A percentile compares a stretch with the other conserved stretches of the same genome.
phyloP scores from a whole-genome alignment of 2,888 invertebrate species.

The Trissoscelio sp. region DNA sequence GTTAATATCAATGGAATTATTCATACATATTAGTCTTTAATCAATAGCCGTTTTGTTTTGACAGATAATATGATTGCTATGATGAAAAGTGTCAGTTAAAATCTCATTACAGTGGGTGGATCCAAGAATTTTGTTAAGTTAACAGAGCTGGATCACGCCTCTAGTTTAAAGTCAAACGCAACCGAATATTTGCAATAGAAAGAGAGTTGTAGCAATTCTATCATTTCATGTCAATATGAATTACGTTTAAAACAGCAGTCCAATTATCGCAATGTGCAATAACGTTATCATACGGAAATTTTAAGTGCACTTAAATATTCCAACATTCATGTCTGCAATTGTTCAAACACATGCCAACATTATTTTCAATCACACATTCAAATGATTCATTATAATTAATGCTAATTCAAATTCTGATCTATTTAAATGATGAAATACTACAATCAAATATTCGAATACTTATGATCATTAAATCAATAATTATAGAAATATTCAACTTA shows the following conservation, averaged over 20 bases:
- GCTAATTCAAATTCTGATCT: too few relatives aligned
- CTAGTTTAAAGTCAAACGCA: constrained; percentile 40
- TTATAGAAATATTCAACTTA: too few relatives aligned
- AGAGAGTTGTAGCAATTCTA: constrained; percentile 15
- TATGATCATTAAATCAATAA: too few relatives aligned
- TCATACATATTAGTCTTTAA: too few relatives aligned
- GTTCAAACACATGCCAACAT: too few relatives aligned
- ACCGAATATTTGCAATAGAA: constrained; percentile 13
- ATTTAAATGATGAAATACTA: too few relatives aligned
- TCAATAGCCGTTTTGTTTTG: too few relatives aligned
- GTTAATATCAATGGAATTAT: too few relatives aligned
- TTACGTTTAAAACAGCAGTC: constrained; percentile 13
- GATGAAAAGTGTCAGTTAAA: constrained; percentile 49
- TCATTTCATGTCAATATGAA: constrained; percentile 49
- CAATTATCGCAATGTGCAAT: constrained; percentile 37
- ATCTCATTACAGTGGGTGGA: constrained; percentile 41
- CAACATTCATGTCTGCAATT: constrained; percentile 2
- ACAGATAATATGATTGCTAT: constrained; percentile 46
- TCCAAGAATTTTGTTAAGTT: constrained; percentile 51
- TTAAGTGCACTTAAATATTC: constrained; percentile 18
- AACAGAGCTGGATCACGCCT: constrained; percentile 43
- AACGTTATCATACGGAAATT: constrained; percentile 20
- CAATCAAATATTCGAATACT: too few relatives aligned
- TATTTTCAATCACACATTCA: too few relatives aligned
- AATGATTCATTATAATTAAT: too few relatives aligned